Base-by-base conservation (phyloP, 2,888 invertebrate species). In the Mesoligia furuncula region DNA sequence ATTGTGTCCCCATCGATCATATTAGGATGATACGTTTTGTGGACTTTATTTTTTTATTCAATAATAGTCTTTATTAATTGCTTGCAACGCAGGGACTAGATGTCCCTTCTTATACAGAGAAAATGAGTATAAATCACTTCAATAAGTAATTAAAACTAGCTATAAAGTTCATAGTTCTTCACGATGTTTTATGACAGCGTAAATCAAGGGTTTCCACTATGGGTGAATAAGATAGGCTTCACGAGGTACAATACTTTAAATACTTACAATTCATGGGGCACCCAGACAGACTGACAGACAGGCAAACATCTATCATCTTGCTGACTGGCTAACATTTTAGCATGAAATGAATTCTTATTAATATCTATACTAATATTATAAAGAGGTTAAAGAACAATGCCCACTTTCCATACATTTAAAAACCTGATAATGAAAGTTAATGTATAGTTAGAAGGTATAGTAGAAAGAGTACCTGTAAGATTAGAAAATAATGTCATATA, bases 1-100 rank as follows among this genome's bases (percentile, higher is more conserved):
- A 57, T 67, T 48, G 45, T 61, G 36, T 54, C 31, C 31, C 24
- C 59, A 81, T 81, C 80, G 51, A 84, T 81, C 81, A 81, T 57
- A 42, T 51, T 39, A 17, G 51, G 7, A 67, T 48, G 69, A 68
- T 51, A 76, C 9, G 15, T 81, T 36, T 36, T 57, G 24, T 45
- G 11, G 15, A 24, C 1, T 20, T 9, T 24, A 31, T 42, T 20
- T 78, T 64, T 42, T 54, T 80, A 20, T 20, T 65, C 2, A 36
- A 11, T 66, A 59, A 61, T 20, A 15, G 27, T 13, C 2, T 61
- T 9, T n/a, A 7, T n/a, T 39, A 31, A 5, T 42, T 3, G 0
- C 15, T 61, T 20, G 7, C 5, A 36, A 39, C 13, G 24, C 13
- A 8, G 24, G 17, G 13, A 4, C 20, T 11, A 2, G 31, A 36